Evolutionary conservation across 2,797 vertebrate species (phyloP), one percentile per base, ranked within the genome.

Genomic region (Enteromius argenteus): DNA sequence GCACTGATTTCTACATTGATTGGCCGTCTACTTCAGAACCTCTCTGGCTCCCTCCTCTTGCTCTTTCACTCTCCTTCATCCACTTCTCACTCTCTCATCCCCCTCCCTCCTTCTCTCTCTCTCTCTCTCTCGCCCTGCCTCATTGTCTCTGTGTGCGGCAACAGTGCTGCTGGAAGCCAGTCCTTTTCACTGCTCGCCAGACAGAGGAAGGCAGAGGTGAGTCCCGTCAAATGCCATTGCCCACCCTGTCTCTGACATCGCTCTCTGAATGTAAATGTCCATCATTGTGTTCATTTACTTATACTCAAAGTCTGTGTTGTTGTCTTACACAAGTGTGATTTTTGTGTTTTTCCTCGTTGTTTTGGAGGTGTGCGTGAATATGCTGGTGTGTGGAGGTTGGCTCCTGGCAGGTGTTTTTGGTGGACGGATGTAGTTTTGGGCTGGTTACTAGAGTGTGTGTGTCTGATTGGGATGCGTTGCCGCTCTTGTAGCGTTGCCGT

Each of bases 1-100:
- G 73, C 32, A 67, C 88, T 86, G 89, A 90, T 90, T 90, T 90
- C 80, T 86, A 80, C 89, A 87, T 89, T 91, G 90, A 91, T 91
- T 91, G 88, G 89, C 87, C 81, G 11, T 88, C 89, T 88, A 90
- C 90, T 90, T 88, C 84, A 91, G 85, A 90, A 88, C 86, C 87
- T 89, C 86, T 93, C 93, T 90, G 91, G 89, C 87, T 85, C 87
- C 86, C 74, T 81, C 42, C 87, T 83, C 79, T 89, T 80, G 83
- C 85, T 90, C 88, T 90, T 87, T 90, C 84, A 79, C 78, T 87
- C 86, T 89, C 89, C 86, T 89, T 85, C 87, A 86, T 86, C 84
- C 49, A 81, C 64, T 84, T 80, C 85, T 88, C 80, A 84, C 68
- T 56, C 75, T 58, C 71, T 80, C 83, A 80, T 82, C 86, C 69